Evolutionary conservation across 2,797 vertebrate species (phyloP), one percentile per base, ranked within the genome.

Genomic region (Argya squamiceps): DNA sequence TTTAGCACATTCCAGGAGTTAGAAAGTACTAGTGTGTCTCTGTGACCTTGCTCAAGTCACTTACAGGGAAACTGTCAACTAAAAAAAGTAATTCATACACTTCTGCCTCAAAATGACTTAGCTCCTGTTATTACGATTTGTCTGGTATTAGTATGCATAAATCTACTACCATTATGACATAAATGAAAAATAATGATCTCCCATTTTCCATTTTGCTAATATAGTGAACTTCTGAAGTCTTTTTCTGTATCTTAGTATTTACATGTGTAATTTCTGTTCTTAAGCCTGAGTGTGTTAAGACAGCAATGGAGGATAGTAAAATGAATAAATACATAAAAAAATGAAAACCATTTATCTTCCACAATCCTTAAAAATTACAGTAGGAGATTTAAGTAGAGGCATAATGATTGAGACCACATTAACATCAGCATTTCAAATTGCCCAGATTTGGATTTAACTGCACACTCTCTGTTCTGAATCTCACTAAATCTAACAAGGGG

Each of bases 81-180:
- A 71, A 92, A 95, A 71, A 64, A 79, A 39, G 67, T 60, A 86
- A 96, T 96, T 79, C 30, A 89, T 82, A 89, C n/a, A 68, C 49
- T 91, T 88, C 84, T 88, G 58, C 46, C 68, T 93, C 88, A 94
- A 75, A 96, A 96, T 90, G 26, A 90, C 86, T 96, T 95, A 77
- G 73, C 64, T 97, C 83, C 60, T 89, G 41, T 89, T 95, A 96
- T 65, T 83, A 91, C 3, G 0, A 79, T 93, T 95, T 30, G 1
- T 67, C 78, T 93, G 75, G 49, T 91, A 94, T 94, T 83, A 93
- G 70, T 70, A 89, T 56, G 84, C 71, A 89, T 85, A 94, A 86
- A 97, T 92, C 81, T 93, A 82, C 91, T 71, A 88, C 59, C 67
- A 84, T 56, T 92, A 89, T n/a, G 68, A 92, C 59, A 87, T 52